Evolutionary conservation across 2,888 invertebrate species (phyloP), one percentile per base, ranked within the genome.

Genomic region (Platypus cylindrus): DNA sequence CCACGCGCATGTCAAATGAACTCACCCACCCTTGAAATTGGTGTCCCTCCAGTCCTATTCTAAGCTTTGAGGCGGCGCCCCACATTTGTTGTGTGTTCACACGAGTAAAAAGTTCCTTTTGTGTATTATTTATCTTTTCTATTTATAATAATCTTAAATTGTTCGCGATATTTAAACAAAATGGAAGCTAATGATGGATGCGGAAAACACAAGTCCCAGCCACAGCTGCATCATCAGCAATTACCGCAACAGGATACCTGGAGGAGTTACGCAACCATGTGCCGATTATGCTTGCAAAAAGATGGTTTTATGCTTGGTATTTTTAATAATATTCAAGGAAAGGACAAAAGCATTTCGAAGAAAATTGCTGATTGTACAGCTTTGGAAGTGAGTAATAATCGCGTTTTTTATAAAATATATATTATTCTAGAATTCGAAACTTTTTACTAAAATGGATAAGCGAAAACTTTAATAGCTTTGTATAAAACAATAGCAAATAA

Each of bases 241-340:
- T n/a, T n/a, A n/a, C n/a, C n/a, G n/a, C n/a, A n/a, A n/a, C n/a
- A n/a, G n/a, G 57, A 57, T 28, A 65, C 68, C 46, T 69, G 72
- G 56, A 63, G 67, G 33, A 71, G 70, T 64, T 72, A 73, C 55
- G 68, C 72, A 58, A 65, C 68, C 44, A 67, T 75, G 17, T 79
- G 79, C 62, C 69, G 79, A 18, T 60, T 79, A 44, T 79, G 79
- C 55, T 62, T 78, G 50, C 67, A 67, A 46, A 69, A 70, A 53
- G 72, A 72, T 50, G 67, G 73, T 34, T 67, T 73, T 45, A 68
- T 71, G 58, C 62, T 71, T 44, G 73, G 76, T 34, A 71, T 78
- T 51, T 77, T 73, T 56, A 71, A 71, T 48, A 66, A 69, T 48
- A 63, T 66, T 27, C 59, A 59, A 40, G 60, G 59, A 29, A 60